These are phyloP conservation scores for Sylvietta virens DNA, from an alignment of 2,113 vertebrate genomes.

Conservation along the genomic window DNA sequence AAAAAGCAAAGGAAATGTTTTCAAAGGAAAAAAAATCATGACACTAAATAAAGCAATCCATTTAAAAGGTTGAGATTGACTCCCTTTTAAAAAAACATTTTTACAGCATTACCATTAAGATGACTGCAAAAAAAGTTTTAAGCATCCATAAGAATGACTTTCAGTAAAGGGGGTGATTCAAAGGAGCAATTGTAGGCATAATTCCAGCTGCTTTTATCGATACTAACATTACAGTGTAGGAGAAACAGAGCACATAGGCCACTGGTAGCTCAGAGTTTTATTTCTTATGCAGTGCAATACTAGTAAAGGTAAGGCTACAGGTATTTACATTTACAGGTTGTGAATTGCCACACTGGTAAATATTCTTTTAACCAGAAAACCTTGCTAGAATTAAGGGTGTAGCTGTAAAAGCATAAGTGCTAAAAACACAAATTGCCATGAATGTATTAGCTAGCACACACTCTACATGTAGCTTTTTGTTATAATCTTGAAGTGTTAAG, in stretches of 20 bases:
- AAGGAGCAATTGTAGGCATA: not conserved
- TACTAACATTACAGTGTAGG: not conserved
- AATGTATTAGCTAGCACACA: not conserved
- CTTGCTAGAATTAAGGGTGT: not conserved
- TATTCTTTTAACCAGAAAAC: not conserved
- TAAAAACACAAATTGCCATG: not conserved
- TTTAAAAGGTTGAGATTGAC: not conserved
- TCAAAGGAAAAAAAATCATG: not conserved
- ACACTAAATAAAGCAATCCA: not conserved
- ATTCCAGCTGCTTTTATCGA: not conserved
- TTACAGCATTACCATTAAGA: not conserved
- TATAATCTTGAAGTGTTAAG: not conserved
- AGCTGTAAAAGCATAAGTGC: not conserved
- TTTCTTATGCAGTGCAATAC: not conserved
- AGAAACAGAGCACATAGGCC: not conserved
- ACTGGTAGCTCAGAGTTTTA: rapidly evolving
- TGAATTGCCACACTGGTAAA: not conserved
- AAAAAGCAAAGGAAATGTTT: not conserved
- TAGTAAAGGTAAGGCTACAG: not conserved
- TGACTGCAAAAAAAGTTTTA: not conserved
- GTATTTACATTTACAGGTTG: not conserved
- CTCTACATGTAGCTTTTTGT: not conserved
- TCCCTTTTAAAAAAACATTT: not conserved
- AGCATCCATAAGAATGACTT: not conserved
- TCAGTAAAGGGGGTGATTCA: not conserved